Evolutionary conservation across 2,888 invertebrate species (phyloP).

Genomic region (Odontocerum albicorne): DNA sequence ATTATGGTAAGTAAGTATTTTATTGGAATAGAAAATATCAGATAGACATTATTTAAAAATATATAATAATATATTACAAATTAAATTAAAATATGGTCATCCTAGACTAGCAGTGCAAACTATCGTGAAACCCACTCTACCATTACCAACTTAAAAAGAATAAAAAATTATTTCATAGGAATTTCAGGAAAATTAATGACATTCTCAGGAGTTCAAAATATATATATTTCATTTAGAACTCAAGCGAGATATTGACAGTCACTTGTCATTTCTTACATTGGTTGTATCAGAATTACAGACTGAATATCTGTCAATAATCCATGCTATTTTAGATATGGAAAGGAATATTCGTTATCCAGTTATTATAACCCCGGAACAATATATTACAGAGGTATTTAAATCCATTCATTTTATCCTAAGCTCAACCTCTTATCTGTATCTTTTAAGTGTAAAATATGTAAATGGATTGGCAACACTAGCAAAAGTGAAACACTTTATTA

Average conservation of each 20-base stretch:
- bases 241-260: conserved; percentile 17
- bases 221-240: conserved; percentile 4
- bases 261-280: conserved; percentile 31
- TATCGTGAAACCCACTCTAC: too few relatives aligned
- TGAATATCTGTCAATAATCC: conserved; percentile 25
- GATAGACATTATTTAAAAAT: not conserved
- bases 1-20: not conserved
- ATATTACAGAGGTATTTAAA: not conserved
- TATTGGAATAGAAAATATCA: too few relatives aligned
- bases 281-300: conserved; percentile 27
- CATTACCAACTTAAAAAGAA: conserved; percentile 35
- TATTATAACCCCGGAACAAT: conserved; percentile 31
- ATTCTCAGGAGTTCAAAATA: conserved; percentile 13
- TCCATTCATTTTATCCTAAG: not conserved
- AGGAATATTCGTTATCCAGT: conserved; percentile 34
- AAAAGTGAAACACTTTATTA: not conserved
- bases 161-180: conserved; percentile 33
- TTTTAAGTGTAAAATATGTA: not conserved
- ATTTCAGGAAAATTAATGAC: conserved; percentile 24
- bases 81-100: too few relatives aligned
- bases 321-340: conserved; percentile 30
- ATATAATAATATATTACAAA: not conserved
- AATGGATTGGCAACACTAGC: not conserved
- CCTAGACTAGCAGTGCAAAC: too few relatives aligned
- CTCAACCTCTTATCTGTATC: not conserved